A percentile compares a stretch with the other conserved stretches of the same genome.
These are phyloP conservation scores for Colostygia pectinataria DNA, from an alignment of 2,888 invertebrate species.

Conservation along the genomic window DNA sequence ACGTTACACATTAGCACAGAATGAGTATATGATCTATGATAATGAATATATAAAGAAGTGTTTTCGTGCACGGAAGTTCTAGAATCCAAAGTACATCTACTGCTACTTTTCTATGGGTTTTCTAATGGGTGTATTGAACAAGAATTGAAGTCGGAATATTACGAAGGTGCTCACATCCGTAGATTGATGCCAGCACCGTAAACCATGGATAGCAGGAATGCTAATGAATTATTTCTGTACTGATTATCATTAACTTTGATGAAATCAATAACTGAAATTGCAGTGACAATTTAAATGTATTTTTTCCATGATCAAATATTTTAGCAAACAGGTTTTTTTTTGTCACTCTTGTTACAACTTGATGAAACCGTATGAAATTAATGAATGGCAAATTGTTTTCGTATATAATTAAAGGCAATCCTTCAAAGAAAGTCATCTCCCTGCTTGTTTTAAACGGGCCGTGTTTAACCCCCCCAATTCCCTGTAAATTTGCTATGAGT, in stretches of 20 bases:
- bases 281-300: constrained; percentile 36
- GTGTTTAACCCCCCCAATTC: no score
- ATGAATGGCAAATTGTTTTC: no score
- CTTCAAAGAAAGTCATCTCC: no score
- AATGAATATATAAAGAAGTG: constrained; percentile 21
- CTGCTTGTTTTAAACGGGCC: no score
- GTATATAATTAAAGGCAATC: no score
- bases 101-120: constrained; percentile 31
- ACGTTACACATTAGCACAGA: constrained; percentile 46
- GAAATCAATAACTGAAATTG: constrained; percentile 35
- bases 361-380: no score
- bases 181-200: constrained; percentile 37
- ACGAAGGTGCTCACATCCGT: constrained; percentile 43
- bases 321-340: not conserved
- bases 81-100: constrained; percentile 26
- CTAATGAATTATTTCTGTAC: constrained; percentile 48
- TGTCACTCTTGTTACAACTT: no score
- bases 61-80: constrained; percentile 46
- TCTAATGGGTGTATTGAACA: constrained; percentile 31
- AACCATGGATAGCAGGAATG: constrained; percentile 54
- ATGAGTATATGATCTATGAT: constrained; percentile 36
- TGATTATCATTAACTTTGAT: constrained; percentile 37
- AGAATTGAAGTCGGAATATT: constrained; percentile 34
- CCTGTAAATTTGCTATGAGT: no score
- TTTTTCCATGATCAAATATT: constrained; percentile 37